Percentiles rank a stretch among this genome's conserved stretches.
Evolutionary conservation across 2,797 vertebrate species (phyloP).

Genomic region (Diglossa cyanea): DNA sequence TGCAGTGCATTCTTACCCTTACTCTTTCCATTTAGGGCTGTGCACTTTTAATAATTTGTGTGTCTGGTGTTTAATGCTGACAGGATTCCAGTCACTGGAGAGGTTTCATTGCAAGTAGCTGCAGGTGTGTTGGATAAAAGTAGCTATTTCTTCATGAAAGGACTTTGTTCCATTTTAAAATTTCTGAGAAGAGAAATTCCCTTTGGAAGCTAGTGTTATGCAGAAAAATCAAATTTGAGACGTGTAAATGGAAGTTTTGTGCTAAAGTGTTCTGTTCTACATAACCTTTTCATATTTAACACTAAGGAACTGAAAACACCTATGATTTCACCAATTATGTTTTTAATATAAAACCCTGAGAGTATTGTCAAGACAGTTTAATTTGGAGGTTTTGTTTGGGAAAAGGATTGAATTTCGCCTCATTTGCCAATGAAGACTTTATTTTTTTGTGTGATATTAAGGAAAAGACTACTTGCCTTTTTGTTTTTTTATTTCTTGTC

Average conservation of each 20-base stretch:
- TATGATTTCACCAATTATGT: neutral
- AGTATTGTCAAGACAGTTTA: neutral
- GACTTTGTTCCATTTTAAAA: neutral
- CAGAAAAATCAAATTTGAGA: neutral
- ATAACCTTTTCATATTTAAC: neutral
- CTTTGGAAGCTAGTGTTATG: neutral
- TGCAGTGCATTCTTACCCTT: conserved; percentile 72
- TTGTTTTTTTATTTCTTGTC: neutral
- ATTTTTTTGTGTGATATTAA: neutral
- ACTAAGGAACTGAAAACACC: neutral
- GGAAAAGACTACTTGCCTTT: neutral
- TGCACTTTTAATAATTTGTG: conserved; percentile 77
- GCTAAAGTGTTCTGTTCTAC: neutral
- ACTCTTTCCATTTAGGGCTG: conserved; percentile 66
- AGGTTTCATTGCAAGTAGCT: conserved; percentile 83
- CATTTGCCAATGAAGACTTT: neutral
- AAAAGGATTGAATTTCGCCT: neutral
- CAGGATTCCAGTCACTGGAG: conserved; percentile 83
- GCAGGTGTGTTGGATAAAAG: conserved; percentile 80
- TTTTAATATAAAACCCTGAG: neutral
- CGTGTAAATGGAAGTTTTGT: neutral
- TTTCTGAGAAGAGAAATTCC: neutral
- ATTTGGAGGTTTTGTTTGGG: neutral
- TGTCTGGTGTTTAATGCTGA: conserved; percentile 85
- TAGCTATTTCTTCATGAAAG: conserved; percentile 63